Evolutionary conservation across 2,113 vertebrate genomes (phyloP).

Genomic region (Dendrocopos noguchii): DNA sequence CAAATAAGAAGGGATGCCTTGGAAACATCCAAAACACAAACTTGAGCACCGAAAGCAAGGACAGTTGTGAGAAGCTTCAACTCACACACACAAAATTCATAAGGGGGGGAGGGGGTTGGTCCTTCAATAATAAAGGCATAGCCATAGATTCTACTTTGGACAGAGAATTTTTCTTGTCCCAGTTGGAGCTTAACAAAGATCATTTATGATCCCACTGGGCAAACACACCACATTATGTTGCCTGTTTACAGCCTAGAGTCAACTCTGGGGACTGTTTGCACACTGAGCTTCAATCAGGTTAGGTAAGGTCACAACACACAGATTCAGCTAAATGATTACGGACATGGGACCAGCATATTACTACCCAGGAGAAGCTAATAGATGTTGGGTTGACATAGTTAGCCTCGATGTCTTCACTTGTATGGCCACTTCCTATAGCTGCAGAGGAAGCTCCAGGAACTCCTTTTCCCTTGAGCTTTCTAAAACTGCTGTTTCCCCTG

Average conservation of each 20-base stretch:
- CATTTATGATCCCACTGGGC: background rate
- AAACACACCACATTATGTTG: fast-evolving
- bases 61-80: background rate
- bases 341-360: background rate
- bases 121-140: background rate
- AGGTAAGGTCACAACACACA: background rate
- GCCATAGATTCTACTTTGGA: background rate
- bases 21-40: background rate
- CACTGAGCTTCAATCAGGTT: background rate
- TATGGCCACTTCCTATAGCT: fast-evolving
- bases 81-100: background rate
- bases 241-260: background rate
- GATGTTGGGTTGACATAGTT: background rate
- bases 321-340: background rate
- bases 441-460: background rate
- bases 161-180: background rate
- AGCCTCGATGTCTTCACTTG: background rate
- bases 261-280: background rate
- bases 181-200: background rate
- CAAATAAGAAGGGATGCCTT: background rate
- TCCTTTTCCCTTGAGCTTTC: background rate
- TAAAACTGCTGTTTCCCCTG: background rate
- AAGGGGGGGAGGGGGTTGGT: background rate
- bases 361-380: background rate
- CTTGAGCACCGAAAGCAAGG: background rate